phyloP scores from a whole-genome alignment of 2,113 vertebrate species.

The Cynoglossus semilaevis region DNA sequence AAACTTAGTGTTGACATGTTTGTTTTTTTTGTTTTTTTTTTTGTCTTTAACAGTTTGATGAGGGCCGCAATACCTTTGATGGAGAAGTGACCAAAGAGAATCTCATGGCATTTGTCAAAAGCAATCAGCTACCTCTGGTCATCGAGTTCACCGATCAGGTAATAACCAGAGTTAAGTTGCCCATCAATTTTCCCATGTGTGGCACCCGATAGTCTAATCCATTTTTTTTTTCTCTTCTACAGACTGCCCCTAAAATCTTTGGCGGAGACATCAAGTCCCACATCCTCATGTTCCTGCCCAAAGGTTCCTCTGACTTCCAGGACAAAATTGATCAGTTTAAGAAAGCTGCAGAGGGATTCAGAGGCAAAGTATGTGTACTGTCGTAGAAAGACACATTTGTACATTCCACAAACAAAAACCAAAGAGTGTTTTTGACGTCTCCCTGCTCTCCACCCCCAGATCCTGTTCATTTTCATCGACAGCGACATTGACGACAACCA shows the following conservation, averaged over 20 bases:
- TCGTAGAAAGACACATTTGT: neutral
- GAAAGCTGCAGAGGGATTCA: slow-evolving; percentile 86
- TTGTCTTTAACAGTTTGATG: slow-evolving; percentile 85
- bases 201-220: no score
- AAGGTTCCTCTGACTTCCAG: slow-evolving; percentile 84
- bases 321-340: slow-evolving; percentile 91
- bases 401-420: neutral
- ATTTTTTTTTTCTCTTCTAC: slow-evolving; percentile 9
- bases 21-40: slow-evolving; percentile 8
- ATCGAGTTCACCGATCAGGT: slow-evolving; percentile 99
- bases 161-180: neutral
- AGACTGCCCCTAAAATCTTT: slow-evolving; percentile 98
- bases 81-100: slow-evolving; percentile 88
- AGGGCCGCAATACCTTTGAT: slow-evolving; percentile 90
- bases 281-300: slow-evolving; percentile 93
- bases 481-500: slow-evolving; percentile 94
- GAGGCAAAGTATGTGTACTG: slow-evolving; percentile 82
- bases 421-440: neutral
- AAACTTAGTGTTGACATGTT: no score
- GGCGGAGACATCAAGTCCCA: slow-evolving; percentile 99
- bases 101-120: slow-evolving; percentile 87
- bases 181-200: no score
- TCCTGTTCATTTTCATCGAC: slow-evolving; percentile 99
- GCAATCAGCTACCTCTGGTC: slow-evolving; percentile 93
- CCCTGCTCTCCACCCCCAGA: slow-evolving; percentile 68